phyloP scores from a whole-genome alignment of 2,888 invertebrate species.

The Helleia helle region DNA sequence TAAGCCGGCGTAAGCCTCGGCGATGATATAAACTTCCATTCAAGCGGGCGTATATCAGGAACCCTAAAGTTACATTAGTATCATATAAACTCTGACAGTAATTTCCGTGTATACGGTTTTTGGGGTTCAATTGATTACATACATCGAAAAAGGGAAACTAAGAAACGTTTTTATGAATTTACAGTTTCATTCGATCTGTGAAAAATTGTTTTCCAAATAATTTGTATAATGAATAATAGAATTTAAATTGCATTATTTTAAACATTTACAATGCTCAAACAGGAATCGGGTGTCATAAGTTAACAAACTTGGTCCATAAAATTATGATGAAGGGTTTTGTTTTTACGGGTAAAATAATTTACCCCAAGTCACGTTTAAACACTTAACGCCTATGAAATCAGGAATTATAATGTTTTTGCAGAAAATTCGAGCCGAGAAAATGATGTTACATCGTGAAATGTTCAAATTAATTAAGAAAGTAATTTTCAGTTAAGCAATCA shows the following conservation, averaged over 20 bases:
- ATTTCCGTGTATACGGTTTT: conserved; percentile 9
- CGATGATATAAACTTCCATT: conserved; percentile 69
- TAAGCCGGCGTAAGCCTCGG: conserved; percentile 64
- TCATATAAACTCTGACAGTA: conserved; percentile 15
- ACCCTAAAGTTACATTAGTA: conserved; percentile 36
- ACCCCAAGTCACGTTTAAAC: conserved; percentile 46
- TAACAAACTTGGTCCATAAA: conserved; percentile 52
- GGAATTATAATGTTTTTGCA: conserved; percentile 27
- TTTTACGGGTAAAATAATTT: conserved; percentile 54
- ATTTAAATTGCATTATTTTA: conserved; percentile 36
- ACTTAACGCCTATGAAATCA: conserved; percentile 40
- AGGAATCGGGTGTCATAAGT: conserved; percentile 51
- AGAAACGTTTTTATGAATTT: no score
- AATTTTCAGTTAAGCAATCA: conserved; percentile 42
- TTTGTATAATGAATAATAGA: conserved; percentile 12
- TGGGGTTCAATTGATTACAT: conserved; percentile 3
- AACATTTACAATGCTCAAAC: conserved; percentile 45
- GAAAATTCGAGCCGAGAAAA: conserved; percentile 22
- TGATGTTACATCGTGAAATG: conserved; percentile 22
- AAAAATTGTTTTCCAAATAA: conserved; percentile 9
- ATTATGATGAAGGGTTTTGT: conserved; percentile 64
- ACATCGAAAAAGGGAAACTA: neutral
- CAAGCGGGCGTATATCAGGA: conserved; percentile 50
- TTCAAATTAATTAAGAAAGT: conserved; percentile 31
- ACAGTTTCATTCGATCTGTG: no score